phyloP scores from a whole-genome alignment of 2,888 invertebrate species.

The Drosophila neotestacea region DNA sequence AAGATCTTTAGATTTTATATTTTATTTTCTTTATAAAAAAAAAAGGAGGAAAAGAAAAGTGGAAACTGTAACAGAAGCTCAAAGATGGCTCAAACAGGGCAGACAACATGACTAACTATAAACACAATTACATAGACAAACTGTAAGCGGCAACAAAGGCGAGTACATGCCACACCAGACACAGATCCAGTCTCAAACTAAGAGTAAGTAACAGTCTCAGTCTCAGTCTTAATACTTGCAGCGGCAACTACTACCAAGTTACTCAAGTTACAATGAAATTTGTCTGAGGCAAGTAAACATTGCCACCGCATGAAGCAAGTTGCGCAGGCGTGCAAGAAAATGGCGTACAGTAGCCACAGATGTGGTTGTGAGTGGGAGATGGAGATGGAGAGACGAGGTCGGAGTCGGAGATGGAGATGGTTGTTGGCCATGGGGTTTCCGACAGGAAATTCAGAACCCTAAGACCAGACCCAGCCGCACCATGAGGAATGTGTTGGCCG shows the following conservation, averaged over 20 bases:
- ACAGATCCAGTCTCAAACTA: constrained; percentile 11
- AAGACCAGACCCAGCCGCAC: constrained; percentile 30
- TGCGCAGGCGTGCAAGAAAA: constrained; percentile 78
- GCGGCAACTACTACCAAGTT: constrained; percentile 74
- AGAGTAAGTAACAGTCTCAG: not conserved
- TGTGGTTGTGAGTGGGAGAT: constrained; percentile 19
- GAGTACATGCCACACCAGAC: constrained; percentile 66
- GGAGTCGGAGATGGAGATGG: not conserved
- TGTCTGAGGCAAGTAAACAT: constrained; percentile 77
- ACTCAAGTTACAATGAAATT: constrained; percentile 84
- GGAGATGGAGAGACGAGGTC: not conserved
- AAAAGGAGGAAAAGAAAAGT: constrained; percentile 5
- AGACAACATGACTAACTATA: constrained; percentile 70
- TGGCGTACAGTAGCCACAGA: constrained; percentile 71
- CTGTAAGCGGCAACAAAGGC: constrained; percentile 68
- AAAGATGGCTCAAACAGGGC: constrained; percentile 24
- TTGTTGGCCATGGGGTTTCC: constrained; percentile 53
- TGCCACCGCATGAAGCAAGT: constrained; percentile 67
- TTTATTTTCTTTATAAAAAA: constrained; percentile 2
- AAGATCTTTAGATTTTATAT: constrained; percentile 16
- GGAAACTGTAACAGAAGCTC: constrained; percentile 51
- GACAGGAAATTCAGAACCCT: constrained; percentile 59
- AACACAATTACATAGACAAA: constrained; percentile 78
- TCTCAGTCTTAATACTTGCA: constrained; percentile 6
- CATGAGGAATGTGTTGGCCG: constrained; percentile 77